Evolutionary conservation across 2,888 invertebrate species (phyloP), one percentile per base, ranked within the genome.

Genomic region (Rosalia funebris): DNA sequence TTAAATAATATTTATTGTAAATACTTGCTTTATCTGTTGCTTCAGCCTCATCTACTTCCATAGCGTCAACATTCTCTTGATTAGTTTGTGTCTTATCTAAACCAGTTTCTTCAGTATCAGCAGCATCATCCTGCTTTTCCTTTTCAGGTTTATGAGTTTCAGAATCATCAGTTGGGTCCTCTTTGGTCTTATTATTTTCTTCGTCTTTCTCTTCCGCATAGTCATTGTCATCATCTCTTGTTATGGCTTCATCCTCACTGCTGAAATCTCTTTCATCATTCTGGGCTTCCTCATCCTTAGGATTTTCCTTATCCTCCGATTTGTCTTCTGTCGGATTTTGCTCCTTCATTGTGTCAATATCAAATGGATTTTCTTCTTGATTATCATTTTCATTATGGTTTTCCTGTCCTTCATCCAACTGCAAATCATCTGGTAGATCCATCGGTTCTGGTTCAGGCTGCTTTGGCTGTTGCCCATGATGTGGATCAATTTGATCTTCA

Each of bases 381-480:
- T 87, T 86, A 64, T 88, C 86, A 19, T 86, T 86, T 64, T 88
- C 86, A 17, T 83, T 79, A 12, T 88, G 87, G 16, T 87, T 87
- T 4, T 82, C 87, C 76, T 84, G 88, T 68, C 83, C 89, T 19
- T 88, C 91, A 73, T 95, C 94, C 11, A 94, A 81, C 68, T 94
- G 88, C 70, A 95, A 83, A 79, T 96, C 91, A 37, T 96, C 95
- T 0, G 95, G 95, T 61, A 96, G 81, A 75, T 96, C 95, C 80
- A 96, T 88, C 46, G 91, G 88, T 79, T 96, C 94, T 0, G 94
- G 90, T 75, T 95, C 93, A 0, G 91, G 90, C 9, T 89, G 85
- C 41, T 89, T 89, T 69, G 89, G 88, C 63, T 91, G 85, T 53
- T 93, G 88, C 34, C 93, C 92, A 75, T 94, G 92, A 75, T 92